phyloP scores from a whole-genome alignment of 2,113 vertebrate genomes.

The Anarrhichthys ocellatus region DNA sequence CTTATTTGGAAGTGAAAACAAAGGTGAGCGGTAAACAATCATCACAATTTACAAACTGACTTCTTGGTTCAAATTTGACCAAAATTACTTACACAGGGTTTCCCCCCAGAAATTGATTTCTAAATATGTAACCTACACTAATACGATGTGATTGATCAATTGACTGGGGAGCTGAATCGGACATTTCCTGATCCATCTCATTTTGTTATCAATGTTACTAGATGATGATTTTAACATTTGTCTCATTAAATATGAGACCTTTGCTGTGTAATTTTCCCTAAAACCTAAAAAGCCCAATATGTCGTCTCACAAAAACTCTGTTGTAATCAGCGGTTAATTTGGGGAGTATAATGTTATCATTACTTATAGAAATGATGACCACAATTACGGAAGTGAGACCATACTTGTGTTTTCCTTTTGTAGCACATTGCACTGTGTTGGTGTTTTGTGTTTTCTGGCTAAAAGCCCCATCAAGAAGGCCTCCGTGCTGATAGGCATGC shows the following conservation, averaged over 20 bases:
- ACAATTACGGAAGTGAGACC: neutral
- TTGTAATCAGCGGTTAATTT: no score
- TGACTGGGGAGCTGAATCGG: neutral
- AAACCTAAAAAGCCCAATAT: neutral
- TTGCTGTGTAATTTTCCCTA: neutral
- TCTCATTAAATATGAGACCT: neutral
- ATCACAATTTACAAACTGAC: neutral
- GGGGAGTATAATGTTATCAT: no score
- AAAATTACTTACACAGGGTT: neutral
- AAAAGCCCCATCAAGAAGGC: neutral
- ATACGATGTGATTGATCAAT: neutral
- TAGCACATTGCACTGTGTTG: neutral
- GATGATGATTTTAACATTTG: neutral
- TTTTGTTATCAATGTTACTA: neutral
- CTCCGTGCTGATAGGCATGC: neutral
- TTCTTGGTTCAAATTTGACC: neutral
- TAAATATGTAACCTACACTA: neutral
- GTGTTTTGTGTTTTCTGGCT: neutral
- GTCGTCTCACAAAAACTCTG: neutral
- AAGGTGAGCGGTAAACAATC: neutral
- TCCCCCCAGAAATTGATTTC: neutral
- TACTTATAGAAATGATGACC: neutral
- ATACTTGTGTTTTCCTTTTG: neutral
- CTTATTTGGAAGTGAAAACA: neutral
- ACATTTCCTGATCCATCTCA: neutral